A percentile compares a stretch with the other conserved stretches of the same genome.
Evolutionary conservation across 2,797 vertebrate genomes (phyloP).

Genomic region (Poeciliopsis gracilis): DNA sequence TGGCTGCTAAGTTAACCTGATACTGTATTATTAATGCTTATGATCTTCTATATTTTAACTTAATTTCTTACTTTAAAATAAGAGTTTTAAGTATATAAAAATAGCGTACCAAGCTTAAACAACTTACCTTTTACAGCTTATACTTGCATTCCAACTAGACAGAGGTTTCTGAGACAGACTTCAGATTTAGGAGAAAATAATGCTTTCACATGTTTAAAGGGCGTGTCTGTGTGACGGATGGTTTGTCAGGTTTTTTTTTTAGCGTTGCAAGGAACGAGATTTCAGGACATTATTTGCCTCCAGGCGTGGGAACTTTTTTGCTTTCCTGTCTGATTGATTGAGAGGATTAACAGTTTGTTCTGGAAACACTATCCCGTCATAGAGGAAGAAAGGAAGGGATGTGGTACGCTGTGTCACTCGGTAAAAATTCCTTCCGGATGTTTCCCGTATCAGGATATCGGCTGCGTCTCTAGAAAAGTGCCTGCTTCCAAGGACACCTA

Average conservation of each 20-base stretch:
- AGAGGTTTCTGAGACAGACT: neutral
- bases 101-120: neutral
- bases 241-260: neutral
- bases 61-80: neutral
- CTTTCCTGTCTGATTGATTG: neutral
- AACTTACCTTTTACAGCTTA: neutral
- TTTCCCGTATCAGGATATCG: constrained; percentile 68
- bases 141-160: neutral
- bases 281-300: constrained; percentile 20
- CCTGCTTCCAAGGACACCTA: constrained; percentile 64
- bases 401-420: constrained; percentile 42
- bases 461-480: constrained; percentile 58
- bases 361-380: constrained; percentile 24
- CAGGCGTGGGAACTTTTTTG: neutral
- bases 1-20: neutral
- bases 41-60: neutral
- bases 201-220: constrained; percentile 12
- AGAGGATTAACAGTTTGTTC: neutral
- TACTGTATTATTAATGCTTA: neutral
- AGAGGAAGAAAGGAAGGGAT: constrained; percentile 47
- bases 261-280: neutral
- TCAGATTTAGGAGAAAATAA: constrained; percentile 6
- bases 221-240: constrained; percentile 4
- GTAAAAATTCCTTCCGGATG: constrained; percentile 66
- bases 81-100: neutral